Evolutionary conservation across 2,797 vertebrate species (phyloP), one percentile per base, ranked within the genome.

Genomic region (Crocidura indochinensis): DNA sequence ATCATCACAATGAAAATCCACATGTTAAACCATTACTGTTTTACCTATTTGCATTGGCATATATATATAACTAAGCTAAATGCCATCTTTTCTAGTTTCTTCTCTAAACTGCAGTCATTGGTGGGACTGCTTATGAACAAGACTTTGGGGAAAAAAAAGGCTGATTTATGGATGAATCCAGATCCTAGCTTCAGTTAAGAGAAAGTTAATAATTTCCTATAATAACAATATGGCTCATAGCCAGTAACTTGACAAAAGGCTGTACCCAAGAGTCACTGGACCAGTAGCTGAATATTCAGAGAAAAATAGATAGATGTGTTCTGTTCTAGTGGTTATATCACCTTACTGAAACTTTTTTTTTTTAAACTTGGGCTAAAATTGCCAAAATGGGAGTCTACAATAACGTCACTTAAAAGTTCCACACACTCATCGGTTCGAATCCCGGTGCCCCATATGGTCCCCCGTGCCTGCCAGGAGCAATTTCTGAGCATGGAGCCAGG

Each of bases 251-350:
- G 67, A 7, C 0, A 75, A 77, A 24, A 93, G 27, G 24, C 65
- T 31, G 88, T 49, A 94, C 24, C 56, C 38, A 53, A 67, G 68
- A 83, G 47, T 92, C 60, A 80, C 44, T 53, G 26, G 56, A 60
- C 79, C 53, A 47, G 44, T 78, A 72, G 77, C 92, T 91, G 24
- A 20, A 79, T 85, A 82, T 91, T 77, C 64, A 93, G 56, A 96
- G 92, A 87, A 92, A 88, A 24, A 27, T 27, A 65, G 44, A 93
- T 20, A 56, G 60, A 53, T 53, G 46, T 51, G 62, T 88, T 87
- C 60, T 93, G 49, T 51, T 56, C 74, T 26, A 96, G 94, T 90
- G 84, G 79, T 91, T 96, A 60, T 67, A 78, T 88, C 53, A 84
- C 71, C 17, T 91, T 75, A 64, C 29, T 81, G 19, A 44, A 92